Percentiles rank a stretch among this genome's conserved stretches.
phyloP scores from a whole-genome alignment of 2,797 vertebrate genomes.

The Phylloscopus collybita region DNA sequence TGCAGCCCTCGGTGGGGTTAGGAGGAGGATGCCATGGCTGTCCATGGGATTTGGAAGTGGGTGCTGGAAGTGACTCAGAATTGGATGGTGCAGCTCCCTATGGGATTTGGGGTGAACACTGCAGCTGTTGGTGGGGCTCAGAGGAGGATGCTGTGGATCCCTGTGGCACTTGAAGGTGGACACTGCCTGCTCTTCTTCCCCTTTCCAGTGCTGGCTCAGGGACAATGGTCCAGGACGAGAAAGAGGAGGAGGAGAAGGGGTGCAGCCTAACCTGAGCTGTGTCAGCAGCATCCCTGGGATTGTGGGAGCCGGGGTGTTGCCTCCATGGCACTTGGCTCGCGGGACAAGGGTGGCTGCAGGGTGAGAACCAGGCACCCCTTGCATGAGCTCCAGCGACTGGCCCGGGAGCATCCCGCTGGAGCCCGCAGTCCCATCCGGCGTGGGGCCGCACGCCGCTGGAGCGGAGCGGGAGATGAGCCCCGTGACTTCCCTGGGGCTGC shows the following conservation, averaged over 20 bases:
- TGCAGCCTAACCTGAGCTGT: background rate
- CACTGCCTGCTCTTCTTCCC: background rate
- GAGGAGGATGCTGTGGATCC: background rate
- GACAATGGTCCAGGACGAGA: background rate
- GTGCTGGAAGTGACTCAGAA: background rate
- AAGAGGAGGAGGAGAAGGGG: background rate
- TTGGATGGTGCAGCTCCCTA: background rate
- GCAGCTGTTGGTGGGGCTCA: background rate
- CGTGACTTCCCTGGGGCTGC: background rate
- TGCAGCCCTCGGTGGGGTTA: background rate
- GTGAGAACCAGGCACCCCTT: background rate
- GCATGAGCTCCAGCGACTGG: rapidly evolving
- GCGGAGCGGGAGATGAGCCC: background rate
- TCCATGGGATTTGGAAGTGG: background rate
- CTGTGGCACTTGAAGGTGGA: background rate
- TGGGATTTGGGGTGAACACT: background rate
- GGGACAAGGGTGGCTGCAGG: rapidly evolving
- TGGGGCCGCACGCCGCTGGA: rapidly evolving
- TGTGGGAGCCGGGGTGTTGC: background rate
- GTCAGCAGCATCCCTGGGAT: background rate
- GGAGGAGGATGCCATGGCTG: background rate
- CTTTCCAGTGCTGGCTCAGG: background rate
- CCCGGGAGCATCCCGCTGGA: rapidly evolving
- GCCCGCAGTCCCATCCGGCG: rapidly evolving
- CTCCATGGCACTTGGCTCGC: rapidly evolving